Evolutionary conservation across 2,888 invertebrate species (phyloP).

Genomic region (Eupithecia exiguata): DNA sequence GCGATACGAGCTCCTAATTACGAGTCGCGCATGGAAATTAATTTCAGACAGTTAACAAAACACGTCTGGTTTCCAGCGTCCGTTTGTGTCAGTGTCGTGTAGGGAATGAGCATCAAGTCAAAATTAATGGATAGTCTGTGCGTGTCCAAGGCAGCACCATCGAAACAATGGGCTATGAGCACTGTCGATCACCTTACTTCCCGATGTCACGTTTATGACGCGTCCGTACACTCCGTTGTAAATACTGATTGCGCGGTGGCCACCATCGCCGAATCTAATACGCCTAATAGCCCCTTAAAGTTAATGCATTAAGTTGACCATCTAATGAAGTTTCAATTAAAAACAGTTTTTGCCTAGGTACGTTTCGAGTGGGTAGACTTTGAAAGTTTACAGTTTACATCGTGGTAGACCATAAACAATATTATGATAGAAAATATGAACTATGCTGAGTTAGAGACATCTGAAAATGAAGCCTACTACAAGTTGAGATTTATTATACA

Average conservation of each 20-base stretch:
- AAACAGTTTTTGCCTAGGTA: conserved; percentile 61
- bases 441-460: not conserved
- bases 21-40: conserved; percentile 40
- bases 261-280: conserved; percentile 69
- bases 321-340: conserved; percentile 64
- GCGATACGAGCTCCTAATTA: conserved; percentile 57
- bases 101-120: conserved; percentile 67
- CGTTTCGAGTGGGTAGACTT: conserved; percentile 60
- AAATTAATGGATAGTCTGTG: conserved; percentile 70
- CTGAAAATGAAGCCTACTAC: not conserved
- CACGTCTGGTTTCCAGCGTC: conserved; percentile 47
- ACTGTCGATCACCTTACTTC: conserved; percentile 62
- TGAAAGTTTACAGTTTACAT: conserved; percentile 13
- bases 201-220: conserved; percentile 73
- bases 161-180: conserved; percentile 78
- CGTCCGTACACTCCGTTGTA: conserved; percentile 68
- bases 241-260: conserved; percentile 75
- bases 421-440: not conserved
- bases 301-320: conserved; percentile 78
- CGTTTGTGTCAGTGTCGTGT: conserved; percentile 58
- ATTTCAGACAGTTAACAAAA: conserved; percentile 31
- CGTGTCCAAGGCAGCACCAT: conserved; percentile 71
- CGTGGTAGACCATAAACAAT: not conserved
- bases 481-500: not conserved
- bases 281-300: conserved; percentile 78